Percentiles rank a stretch among this genome's conserved stretches.
Conservation (phyloP, 2,797 vertebrate genomes). For the Lithobates sylvaticus region DNA sequence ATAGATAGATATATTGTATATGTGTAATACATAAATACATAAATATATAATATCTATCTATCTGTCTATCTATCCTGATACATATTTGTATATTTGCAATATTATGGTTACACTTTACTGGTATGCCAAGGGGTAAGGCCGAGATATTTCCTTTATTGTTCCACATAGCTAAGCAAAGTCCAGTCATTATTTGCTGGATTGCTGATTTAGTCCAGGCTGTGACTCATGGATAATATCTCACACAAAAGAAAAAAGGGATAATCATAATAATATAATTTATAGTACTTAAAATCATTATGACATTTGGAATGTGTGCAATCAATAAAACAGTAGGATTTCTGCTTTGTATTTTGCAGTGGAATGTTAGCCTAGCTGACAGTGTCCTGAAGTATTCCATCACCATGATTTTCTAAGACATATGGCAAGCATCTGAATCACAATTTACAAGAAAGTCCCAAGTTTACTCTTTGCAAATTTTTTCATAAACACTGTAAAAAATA, state of each 20-base stretch:
- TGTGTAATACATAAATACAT: too few species aligned
- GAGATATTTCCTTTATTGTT: too few species aligned
- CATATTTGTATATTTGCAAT: too few species aligned
- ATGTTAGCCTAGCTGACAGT: neutral
- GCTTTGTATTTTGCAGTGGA: neutral
- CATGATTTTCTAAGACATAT: conserved; percentile 12
- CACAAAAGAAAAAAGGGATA: neutral
- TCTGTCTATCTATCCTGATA: too few species aligned
- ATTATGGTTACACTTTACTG: too few species aligned
- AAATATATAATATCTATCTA: too few species aligned
- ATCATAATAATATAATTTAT: neutral
- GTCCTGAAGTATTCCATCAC: neutral
- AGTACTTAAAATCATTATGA: conserved; percentile 5
- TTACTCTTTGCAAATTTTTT: neutral
- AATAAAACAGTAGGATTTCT: conserved; percentile 3
- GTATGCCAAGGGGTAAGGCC: too few species aligned
- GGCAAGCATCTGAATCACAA: conserved; percentile 20
- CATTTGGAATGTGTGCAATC: conserved; percentile 10
- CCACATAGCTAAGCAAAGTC: too few species aligned
- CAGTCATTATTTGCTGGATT: too few species aligned
- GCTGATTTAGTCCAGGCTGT: too few species aligned
- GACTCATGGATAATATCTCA: neutral
- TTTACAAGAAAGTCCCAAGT: neutral
- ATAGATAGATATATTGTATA: too few species aligned
- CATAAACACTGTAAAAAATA: neutral